These are phyloP conservation scores for Euglossa dilemma DNA, from an alignment of 1,140 invertebrate genomes.

Conservation along the genomic window DNA sequence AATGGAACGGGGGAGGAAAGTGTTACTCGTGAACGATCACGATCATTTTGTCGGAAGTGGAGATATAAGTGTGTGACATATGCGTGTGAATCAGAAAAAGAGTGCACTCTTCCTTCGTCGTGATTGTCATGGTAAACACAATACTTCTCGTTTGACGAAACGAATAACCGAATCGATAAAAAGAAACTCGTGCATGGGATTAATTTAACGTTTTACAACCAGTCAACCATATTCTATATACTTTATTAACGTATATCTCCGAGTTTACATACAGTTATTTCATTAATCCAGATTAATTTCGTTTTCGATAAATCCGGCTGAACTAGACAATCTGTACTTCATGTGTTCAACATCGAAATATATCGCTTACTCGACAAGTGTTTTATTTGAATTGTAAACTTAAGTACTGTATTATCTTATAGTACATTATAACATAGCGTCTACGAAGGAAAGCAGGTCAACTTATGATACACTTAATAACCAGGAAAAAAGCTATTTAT, in stretches of 20 bases:
- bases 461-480: not conserved
- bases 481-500: not conserved
- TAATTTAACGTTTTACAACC: not conserved
- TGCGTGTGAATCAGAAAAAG: slow-evolving; percentile 51
- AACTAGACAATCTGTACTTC: not conserved
- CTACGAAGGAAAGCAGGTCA: not conserved
- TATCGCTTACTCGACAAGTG: not conserved
- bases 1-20: slow-evolving; percentile 11
- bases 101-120: slow-evolving; percentile 9
- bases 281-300: not conserved
- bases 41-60: slow-evolving; percentile 52
- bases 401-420: not conserved
- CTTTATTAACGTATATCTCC: not conserved
- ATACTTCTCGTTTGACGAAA: not conserved
- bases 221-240: not conserved
- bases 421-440: not conserved
- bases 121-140: not conserved
- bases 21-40: slow-evolving; percentile 11
- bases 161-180: not conserved
- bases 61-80: slow-evolving; percentile 62
- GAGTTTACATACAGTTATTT: not conserved
- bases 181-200: not conserved
- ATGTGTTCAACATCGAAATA: not conserved
- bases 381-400: not conserved
- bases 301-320: not conserved